Conservation (phyloP, 2,113 vertebrate species). For the Scopus umbretta region DNA sequence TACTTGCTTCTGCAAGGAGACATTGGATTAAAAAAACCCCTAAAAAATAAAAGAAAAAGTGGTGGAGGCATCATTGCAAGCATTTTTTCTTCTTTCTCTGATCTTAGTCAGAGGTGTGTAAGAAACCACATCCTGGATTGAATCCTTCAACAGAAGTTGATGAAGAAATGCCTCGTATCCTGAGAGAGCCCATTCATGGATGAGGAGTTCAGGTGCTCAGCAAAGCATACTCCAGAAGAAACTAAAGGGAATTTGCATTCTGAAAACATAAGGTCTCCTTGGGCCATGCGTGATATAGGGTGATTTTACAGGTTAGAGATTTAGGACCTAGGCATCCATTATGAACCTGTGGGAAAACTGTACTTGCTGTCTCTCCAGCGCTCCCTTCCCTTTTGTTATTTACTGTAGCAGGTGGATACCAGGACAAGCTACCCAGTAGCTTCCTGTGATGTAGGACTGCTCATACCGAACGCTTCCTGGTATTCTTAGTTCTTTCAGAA, state of each 20-base stretch:
- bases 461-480: background rate
- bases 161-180: background rate
- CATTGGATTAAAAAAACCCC: background rate
- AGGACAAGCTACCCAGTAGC: background rate
- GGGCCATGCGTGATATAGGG: background rate
- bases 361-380: background rate
- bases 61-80: background rate
- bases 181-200: rapidly evolving
- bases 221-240: background rate
- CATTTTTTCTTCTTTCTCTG: background rate
- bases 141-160: background rate
- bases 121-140: background rate
- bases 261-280: background rate
- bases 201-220: background rate
- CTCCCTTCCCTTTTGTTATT: background rate
- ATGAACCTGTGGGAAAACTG: background rate
- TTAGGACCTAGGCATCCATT: background rate
- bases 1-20: background rate
- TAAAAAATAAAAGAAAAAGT: background rate
- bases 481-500: background rate
- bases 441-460: background rate
- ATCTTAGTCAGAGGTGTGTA: background rate
- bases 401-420: background rate
- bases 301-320: background rate
- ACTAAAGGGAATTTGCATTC: background rate